These are phyloP conservation scores for Meliscaeva auricollis DNA, from an alignment of 2,888 invertebrate genomes.

Conservation along the genomic window DNA sequence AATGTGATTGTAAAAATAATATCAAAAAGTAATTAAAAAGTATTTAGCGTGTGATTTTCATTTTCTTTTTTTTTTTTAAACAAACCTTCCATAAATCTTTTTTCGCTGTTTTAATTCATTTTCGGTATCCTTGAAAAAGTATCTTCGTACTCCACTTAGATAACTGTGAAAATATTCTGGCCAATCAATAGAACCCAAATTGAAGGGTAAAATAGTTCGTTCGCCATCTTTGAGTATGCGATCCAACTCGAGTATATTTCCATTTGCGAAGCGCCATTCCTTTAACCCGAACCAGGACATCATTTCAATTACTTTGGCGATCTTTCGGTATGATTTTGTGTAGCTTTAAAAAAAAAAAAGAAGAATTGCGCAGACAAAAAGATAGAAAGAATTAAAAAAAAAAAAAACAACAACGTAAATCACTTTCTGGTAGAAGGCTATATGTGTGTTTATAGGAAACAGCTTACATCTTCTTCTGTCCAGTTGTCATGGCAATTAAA, in stretches of 20 bases:
- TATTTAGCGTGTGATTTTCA: slow-evolving; percentile 77
- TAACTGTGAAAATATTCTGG: slow-evolving; percentile 87
- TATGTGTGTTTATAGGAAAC: background rate
- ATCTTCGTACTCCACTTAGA: slow-evolving; percentile 88
- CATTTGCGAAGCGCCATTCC: slow-evolving; percentile 83
- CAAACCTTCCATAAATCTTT: slow-evolving; percentile 83
- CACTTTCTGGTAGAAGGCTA: slow-evolving; percentile 42
- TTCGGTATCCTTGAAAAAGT: slow-evolving; percentile 89
- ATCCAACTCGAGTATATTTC: slow-evolving; percentile 82
- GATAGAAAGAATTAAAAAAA: slow-evolving; percentile 16
- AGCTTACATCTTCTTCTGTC: slow-evolving; percentile 84
- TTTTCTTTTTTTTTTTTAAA: too few species aligned
- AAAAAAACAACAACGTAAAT: slow-evolving; percentile 52
- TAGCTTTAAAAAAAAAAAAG: slow-evolving; percentile 78
- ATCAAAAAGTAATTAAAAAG: slow-evolving; percentile 79
- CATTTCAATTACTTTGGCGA: slow-evolving; percentile 83
- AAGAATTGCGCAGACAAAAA: slow-evolving; percentile 25
- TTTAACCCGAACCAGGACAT: slow-evolving; percentile 84
- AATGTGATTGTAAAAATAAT: slow-evolving; percentile 63
- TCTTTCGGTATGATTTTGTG: slow-evolving; percentile 82
- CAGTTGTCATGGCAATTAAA: slow-evolving; percentile 83
- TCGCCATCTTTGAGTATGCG: slow-evolving; percentile 79
- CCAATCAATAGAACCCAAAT: slow-evolving; percentile 88
- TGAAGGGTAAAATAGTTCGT: slow-evolving; percentile 84
- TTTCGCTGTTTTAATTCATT: slow-evolving; percentile 80